phyloP scores from a whole-genome alignment of 2,113 vertebrate species.

The Stigmatopora argus region DNA sequence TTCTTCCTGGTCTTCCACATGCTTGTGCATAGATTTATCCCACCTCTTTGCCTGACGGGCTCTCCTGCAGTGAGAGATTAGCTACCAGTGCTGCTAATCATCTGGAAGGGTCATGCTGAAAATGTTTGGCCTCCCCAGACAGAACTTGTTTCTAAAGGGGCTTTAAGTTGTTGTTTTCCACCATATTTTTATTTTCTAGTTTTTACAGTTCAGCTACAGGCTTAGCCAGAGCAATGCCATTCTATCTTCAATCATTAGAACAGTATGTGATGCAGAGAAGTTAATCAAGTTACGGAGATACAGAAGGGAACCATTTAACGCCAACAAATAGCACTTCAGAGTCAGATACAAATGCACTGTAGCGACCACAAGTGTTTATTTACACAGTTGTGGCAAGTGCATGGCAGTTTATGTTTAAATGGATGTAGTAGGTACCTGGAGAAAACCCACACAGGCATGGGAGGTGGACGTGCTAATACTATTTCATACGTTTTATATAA shows the following conservation, averaged over 20 bases:
- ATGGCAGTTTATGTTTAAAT: not conserved
- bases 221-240: not conserved
- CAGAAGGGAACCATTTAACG: not conserved
- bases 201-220: not conserved
- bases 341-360: not conserved
- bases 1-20: constrained; percentile 45
- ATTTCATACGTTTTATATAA: no score
- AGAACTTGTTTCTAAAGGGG: not conserved
- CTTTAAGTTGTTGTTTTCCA: not conserved
- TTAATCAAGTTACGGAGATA: not conserved
- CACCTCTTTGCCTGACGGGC: constrained; percentile 40
- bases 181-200: not conserved
- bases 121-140: constrained; percentile 16
- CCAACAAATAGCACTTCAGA: not conserved
- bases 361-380: not conserved
- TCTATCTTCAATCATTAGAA: not conserved
- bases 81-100: constrained; percentile 58
- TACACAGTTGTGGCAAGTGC: not conserved
- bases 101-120: constrained; percentile 54
- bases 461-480: no score
- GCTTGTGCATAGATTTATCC: constrained; percentile 33
- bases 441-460: no score
- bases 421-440: not conserved
- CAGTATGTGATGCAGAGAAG: not conserved
- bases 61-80: constrained; percentile 59